Conservation (phyloP, 2,113 vertebrate genomes). For the Dromiciops gliroides region DNA sequence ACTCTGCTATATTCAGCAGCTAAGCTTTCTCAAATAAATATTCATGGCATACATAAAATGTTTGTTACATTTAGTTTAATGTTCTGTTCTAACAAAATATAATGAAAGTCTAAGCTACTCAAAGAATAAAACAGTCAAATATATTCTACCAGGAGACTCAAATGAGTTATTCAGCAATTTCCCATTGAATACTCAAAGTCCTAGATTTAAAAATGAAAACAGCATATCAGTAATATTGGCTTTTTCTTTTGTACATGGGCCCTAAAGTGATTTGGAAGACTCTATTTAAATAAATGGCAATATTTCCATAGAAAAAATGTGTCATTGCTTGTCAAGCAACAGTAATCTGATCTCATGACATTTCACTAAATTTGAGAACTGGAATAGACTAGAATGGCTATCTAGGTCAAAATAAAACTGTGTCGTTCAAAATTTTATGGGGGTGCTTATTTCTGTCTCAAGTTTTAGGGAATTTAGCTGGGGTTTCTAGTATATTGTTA, state of each 20-base stretch:
- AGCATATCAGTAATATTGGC: neutral
- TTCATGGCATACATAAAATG: constrained; percentile 23
- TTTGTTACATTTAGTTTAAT: constrained; percentile 34
- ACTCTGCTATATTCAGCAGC: constrained; percentile 4
- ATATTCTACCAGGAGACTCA: neutral
- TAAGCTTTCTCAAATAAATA: constrained; percentile 43
- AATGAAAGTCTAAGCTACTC: constrained; percentile 21
- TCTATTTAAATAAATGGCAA: neutral
- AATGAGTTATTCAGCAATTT: constrained; percentile 33
- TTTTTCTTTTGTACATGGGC: neutral
- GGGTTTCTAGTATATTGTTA: no score
- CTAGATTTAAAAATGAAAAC: neutral
- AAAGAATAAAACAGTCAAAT: constrained; percentile 13
- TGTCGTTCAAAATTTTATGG: no score
- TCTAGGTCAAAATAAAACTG: neutral
- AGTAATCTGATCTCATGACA: neutral
- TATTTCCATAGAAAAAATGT: neutral
- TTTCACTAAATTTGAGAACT: neutral
- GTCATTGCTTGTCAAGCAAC: neutral
- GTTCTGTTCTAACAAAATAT: constrained; percentile 27
- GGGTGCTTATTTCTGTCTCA: no score
- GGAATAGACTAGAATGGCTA: neutral
- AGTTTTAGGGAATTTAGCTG: no score
- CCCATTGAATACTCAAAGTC: neutral
- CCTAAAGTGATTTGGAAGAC: neutral